Base-by-base conservation (phyloP, 2,888 invertebrate species). In the Neocrepidodera transversa region DNA sequence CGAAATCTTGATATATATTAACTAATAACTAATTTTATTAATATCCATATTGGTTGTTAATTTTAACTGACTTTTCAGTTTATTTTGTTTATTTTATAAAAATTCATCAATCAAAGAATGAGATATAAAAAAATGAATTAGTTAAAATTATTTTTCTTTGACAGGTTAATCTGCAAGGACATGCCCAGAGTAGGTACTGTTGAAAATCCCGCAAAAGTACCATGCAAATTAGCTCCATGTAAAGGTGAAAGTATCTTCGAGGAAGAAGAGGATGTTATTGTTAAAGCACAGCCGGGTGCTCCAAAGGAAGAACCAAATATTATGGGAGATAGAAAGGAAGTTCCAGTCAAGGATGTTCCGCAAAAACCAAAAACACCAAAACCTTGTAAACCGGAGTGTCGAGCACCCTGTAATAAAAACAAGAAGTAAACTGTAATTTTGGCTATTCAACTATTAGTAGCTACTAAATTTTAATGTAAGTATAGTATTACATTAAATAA, bases 161-260 rank as follows among this genome's bases (percentile, higher is more conserved):
- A 2, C 7, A 42, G 42, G 42, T 10, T 42, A 13, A 20, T 42
- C 18, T 45, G 45, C 45, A 45, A 45, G 10, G 45, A 45, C 11
- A 45, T 45, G 45, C 45, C 45, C 2, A 23, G 28, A 4, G 8
- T 26, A 14, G 20, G 26, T 10, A 38, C 16, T 1, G 1, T 2
- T 2, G 38, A 38, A 2, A 16, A 38, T 38, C 38, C 38, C 17
- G 16, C 38, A 1, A 16, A 38, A 38, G 8, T 38, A 3, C 16
- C 38, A 16, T 38, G 38, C 8, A 38, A 38, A 17, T 16, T 16
- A 2, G 38, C 38, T 38, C 38, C 17, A 16, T 38, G 38, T 11
- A 38, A 38, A 30, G 11, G 32, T 4, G 11, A 11, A 13, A 11
- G 32, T 13, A 32, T 32, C 11, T 5, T 11, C 32, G 32, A 32